Conservation (phyloP, 2,113 vertebrate species). For the Plecturocebus donacophilus region DNA sequence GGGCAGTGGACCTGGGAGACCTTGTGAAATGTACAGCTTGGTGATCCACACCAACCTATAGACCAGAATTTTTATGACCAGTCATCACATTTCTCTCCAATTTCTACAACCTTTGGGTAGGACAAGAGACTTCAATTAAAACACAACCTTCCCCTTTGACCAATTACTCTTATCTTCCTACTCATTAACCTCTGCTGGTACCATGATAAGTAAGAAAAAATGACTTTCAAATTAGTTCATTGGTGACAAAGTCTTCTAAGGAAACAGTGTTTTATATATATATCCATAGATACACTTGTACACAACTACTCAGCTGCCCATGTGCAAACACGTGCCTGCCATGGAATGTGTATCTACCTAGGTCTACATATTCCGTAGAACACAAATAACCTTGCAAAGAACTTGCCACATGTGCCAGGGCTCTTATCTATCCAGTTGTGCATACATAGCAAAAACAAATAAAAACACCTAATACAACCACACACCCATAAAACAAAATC, state of each 20-base stretch:
- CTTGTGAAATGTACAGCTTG: background rate
- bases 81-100: slow-evolving; percentile 35
- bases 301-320: background rate
- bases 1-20: background rate
- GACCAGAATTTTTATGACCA: slow-evolving; percentile 23
- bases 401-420: background rate
- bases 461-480: background rate
- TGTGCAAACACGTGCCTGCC: background rate
- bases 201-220: slow-evolving; percentile 43
- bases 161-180: slow-evolving; percentile 29
- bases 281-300: background rate
- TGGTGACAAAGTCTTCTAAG: slow-evolving; percentile 25
- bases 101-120: slow-evolving; percentile 56
- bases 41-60: background rate
- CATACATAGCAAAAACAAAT: background rate
- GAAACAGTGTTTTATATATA: slow-evolving; percentile 7
- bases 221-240: slow-evolving; percentile 22
- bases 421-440: background rate
- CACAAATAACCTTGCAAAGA: background rate
- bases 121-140: slow-evolving; percentile 44
- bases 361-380: background rate
- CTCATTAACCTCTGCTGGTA: slow-evolving; percentile 33
- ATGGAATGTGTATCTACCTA: background rate
- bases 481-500: background rate
- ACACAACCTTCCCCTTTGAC: slow-evolving; percentile 22